These are phyloP conservation scores for Amphipyra tragopoginis DNA, from an alignment of 2,888 invertebrate species.

Conservation along the genomic window DNA sequence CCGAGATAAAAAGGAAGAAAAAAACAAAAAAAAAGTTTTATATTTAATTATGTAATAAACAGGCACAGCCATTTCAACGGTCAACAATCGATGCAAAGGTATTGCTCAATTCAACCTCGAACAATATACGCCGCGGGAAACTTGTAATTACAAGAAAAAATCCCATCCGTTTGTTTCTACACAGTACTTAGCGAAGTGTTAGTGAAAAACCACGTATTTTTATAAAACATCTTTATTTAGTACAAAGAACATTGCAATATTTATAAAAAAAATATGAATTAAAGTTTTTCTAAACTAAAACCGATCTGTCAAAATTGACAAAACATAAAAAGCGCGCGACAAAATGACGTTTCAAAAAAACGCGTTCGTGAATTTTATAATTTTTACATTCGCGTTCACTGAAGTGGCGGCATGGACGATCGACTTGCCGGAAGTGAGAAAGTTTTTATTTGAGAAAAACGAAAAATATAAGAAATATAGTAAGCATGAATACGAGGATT, in stretches of 20 bases:
- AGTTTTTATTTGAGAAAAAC: slow-evolving; percentile 70
- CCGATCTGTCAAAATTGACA: slow-evolving; percentile 20
- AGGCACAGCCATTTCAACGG: slow-evolving; percentile 21
- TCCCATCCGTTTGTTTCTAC: slow-evolving; percentile 73
- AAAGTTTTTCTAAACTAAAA: neutral
- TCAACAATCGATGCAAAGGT: slow-evolving; percentile 32
- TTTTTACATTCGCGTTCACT: slow-evolving; percentile 61
- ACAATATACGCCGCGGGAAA: slow-evolving; percentile 79
- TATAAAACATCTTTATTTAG: neutral
- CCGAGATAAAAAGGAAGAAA: too few relatives aligned
- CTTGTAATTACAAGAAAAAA: slow-evolving; percentile 74
- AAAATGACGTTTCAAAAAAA: slow-evolving; percentile 60
- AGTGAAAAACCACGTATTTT: slow-evolving; percentile 59
- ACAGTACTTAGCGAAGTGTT: slow-evolving; percentile 52
- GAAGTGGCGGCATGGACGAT: slow-evolving; percentile 79
- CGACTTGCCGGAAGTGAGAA: slow-evolving; percentile 77
- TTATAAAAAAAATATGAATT: slow-evolving; percentile 2
- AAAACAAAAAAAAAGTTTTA: too few relatives aligned
- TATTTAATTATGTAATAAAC: slow-evolving; percentile 19
- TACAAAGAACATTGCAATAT: neutral
- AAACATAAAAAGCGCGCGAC: slow-evolving; percentile 37
- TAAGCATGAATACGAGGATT: slow-evolving; percentile 43
- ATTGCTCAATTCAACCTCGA: slow-evolving; percentile 71
- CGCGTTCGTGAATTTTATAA: slow-evolving; percentile 54
- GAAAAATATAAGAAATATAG: slow-evolving; percentile 47